These are phyloP conservation scores for Zootoca vivipara DNA, from an alignment of 2,113 vertebrate species.

Conservation along the genomic window DNA sequence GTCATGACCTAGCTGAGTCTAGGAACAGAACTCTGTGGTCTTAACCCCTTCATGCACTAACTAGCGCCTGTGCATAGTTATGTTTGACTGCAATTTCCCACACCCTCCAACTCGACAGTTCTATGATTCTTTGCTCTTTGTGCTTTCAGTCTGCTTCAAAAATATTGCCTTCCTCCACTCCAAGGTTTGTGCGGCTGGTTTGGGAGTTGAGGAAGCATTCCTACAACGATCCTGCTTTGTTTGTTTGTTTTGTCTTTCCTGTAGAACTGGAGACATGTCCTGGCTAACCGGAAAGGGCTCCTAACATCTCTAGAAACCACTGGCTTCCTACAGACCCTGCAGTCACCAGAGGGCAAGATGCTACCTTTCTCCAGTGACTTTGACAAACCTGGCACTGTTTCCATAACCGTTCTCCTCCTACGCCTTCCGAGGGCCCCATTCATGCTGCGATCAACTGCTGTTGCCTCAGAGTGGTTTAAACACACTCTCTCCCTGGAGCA, in stretches of 20 bases:
- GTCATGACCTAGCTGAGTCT: too few relatives aligned
- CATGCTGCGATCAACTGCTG: background rate
- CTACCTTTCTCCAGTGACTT: background rate
- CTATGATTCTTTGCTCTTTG: too few relatives aligned
- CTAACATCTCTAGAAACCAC: background rate
- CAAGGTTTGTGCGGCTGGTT: background rate
- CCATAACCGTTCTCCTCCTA: background rate
- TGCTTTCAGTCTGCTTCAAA: background rate
- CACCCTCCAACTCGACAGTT: too few relatives aligned
- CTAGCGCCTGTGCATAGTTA: too few relatives aligned
- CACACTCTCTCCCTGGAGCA: background rate
- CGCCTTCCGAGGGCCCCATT: accelerated
- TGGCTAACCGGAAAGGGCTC: conserved; percentile 77
- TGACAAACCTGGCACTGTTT: accelerated
- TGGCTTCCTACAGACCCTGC: background rate
- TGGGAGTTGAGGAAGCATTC: accelerated
- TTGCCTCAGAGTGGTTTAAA: background rate
- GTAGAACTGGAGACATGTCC: conserved; percentile 75
- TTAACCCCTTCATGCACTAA: too few relatives aligned
- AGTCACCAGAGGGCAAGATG: accelerated
- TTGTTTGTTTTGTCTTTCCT: conserved; percentile 14
- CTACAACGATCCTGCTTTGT: accelerated
- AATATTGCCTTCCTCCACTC: background rate
- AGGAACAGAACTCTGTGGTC: too few relatives aligned
- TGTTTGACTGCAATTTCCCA: too few relatives aligned